Percentiles rank a stretch among this genome's conserved stretches.
phyloP scores from a whole-genome alignment of 53 echinoderm and acorn worm genomes.

The Echinometra lucunter region DNA sequence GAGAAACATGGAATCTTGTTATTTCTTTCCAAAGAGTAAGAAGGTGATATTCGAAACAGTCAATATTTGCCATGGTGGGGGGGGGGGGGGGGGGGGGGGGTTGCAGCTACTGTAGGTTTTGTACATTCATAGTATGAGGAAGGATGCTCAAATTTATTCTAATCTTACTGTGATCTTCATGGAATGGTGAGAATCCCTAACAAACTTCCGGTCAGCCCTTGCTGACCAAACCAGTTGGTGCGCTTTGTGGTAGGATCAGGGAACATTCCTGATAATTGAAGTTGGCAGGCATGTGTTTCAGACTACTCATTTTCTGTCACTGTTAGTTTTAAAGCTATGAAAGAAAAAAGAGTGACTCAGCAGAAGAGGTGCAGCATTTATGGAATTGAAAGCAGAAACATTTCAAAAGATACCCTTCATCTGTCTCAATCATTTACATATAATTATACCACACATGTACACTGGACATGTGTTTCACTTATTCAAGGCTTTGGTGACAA shows the following conservation, averaged over 20 bases:
- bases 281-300: constrained; percentile 44
- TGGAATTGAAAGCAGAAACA: too few species aligned
- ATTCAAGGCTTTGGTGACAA: too few species aligned
- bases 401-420: too few species aligned
- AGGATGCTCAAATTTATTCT: constrained; percentile 49
- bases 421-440: too few species aligned
- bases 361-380: constrained; percentile 2
- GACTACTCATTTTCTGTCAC: neutral
- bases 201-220: constrained; percentile 42
- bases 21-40: neutral
- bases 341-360: neutral
- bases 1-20: neutral
- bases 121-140: constrained; percentile 51
- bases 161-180: constrained; percentile 43
- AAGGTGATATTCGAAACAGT: neutral
- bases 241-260: neutral
- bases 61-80: neutral
- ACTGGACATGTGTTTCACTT: too few species aligned
- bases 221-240: neutral
- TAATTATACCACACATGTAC: too few species aligned
- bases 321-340: neutral
- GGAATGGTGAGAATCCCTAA: neutral
- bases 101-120: neutral
- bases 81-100: neutral
- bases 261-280: constrained; percentile 26